Conservation (phyloP, 1,140 invertebrate genomes). For the Amphibalanus amphitrite region DNA sequence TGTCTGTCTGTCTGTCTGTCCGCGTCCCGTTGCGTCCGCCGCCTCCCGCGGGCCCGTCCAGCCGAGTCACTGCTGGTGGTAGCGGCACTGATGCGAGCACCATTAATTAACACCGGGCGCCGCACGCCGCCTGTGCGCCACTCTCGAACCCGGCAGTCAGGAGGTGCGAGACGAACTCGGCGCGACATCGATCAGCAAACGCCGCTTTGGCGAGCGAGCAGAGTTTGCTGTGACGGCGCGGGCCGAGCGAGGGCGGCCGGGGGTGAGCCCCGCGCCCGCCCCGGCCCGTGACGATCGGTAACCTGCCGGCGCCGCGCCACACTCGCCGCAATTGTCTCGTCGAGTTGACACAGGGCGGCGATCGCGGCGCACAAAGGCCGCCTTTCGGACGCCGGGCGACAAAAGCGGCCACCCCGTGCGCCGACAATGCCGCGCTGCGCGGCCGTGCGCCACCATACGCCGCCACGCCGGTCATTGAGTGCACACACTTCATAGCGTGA, state of each 20-base stretch:
- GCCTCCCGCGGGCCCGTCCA: too few species aligned
- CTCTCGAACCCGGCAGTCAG: too few species aligned
- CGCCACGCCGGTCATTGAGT: not conserved
- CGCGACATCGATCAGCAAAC: not conserved
- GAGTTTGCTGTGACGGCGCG: too few species aligned
- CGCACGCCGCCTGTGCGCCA: too few species aligned
- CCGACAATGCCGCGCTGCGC: not conserved
- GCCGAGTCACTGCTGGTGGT: too few species aligned
- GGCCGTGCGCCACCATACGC: too few species aligned
- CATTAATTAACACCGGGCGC: not conserved
- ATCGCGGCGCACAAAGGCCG: not conserved
- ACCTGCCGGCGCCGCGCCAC: not conserved
- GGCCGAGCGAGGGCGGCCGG: too few species aligned
- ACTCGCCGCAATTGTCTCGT: not conserved
- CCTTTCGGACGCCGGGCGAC: not conserved
- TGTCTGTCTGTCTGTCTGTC: not conserved
- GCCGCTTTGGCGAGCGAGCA: not conserved
- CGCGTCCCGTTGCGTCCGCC: not conserved
- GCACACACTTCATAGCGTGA: not conserved
- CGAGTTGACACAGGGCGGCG: not conserved
- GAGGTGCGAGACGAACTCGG: not conserved
- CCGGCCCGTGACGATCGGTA: not conserved
- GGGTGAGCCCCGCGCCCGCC: not conserved
- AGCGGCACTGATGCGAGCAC: not conserved
- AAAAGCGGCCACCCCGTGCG: not conserved